Conservation (phyloP, 1,140 invertebrate species). For the Aleiodes sp. region DNA sequence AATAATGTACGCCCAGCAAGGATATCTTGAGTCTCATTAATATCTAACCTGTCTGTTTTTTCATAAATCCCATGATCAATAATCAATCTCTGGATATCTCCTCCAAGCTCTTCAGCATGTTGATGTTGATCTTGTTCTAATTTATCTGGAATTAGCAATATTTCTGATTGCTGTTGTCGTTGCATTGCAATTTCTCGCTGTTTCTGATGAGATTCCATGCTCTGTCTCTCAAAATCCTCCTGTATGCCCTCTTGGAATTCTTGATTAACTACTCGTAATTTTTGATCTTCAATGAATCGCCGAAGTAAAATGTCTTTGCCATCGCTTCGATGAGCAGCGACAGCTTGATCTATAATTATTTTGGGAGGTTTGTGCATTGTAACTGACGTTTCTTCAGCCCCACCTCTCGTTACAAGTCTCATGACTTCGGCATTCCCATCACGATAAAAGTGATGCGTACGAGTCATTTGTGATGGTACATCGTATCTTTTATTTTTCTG, state of each 20-base stretch:
- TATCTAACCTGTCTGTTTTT: conserved; percentile 34
- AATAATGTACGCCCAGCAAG: neutral
- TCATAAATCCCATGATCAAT: conserved; percentile 54
- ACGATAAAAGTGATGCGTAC: conserved; percentile 80
- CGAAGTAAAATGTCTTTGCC: conserved; percentile 84
- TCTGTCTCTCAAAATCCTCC: conserved; percentile 52
- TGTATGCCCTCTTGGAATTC: conserved; percentile 40
- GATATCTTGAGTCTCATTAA: conserved; percentile 41
- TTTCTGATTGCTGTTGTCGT: conserved; percentile 66
- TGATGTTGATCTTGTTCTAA: conserved; percentile 56
- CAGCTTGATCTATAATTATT: conserved; percentile 70
- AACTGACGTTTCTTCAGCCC: conserved; percentile 66
- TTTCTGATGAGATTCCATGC: conserved; percentile 51
- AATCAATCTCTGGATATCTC: conserved; percentile 51
- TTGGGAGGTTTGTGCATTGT: conserved; percentile 53
- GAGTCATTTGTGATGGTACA: conserved; percentile 49
- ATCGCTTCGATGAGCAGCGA: conserved; percentile 70
- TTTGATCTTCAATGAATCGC: conserved; percentile 83
- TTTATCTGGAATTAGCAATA: conserved; percentile 60
- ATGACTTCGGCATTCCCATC: conserved; percentile 86
- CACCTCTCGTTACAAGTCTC: conserved; percentile 78
- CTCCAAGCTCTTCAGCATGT: conserved; percentile 50
- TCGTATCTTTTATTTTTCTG: conserved; percentile 54
- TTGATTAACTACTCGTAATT: conserved; percentile 50
- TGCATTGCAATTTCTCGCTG: conserved; percentile 63